phyloP scores from a whole-genome alignment of 2,888 invertebrate species.

The Drosophila pseudotalamancana region DNA sequence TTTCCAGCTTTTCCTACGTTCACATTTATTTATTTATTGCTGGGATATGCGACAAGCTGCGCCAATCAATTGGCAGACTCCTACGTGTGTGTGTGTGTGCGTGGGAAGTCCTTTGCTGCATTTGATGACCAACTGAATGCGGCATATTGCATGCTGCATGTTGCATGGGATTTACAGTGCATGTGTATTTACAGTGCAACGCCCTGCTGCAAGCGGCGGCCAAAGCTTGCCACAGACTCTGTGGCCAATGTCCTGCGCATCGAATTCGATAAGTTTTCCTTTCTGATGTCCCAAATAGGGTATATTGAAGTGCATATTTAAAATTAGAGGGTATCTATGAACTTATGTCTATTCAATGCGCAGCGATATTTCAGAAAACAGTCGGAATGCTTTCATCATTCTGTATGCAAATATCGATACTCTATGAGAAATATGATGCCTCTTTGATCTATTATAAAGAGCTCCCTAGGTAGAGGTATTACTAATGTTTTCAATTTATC shows the following conservation, averaged over 20 bases:
- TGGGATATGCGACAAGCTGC: slow-evolving; percentile 24
- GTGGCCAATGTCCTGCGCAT: slow-evolving; percentile 34
- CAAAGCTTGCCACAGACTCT: slow-evolving; percentile 12
- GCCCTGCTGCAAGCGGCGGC: slow-evolving; percentile 10
- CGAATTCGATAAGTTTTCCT: slow-evolving; percentile 24
- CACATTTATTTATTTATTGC: slow-evolving; percentile 35
- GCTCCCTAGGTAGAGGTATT: no score
- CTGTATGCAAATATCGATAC: no score
- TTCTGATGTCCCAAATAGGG: background rate
- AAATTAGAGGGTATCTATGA: background rate
- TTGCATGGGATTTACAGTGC: no score
- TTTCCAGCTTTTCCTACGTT: background rate
- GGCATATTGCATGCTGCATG: slow-evolving; percentile 4
- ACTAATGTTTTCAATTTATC: no score
- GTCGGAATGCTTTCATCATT: no score
- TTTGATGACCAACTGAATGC: slow-evolving; percentile 16
- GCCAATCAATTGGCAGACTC: slow-evolving; percentile 26
- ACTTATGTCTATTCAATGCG: no score
- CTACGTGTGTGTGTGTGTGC: background rate
- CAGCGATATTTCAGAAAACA: no score
- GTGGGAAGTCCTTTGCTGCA: background rate
- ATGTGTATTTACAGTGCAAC: slow-evolving; percentile 27
- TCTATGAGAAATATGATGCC: no score
- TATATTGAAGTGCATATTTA: background rate
- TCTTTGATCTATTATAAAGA: no score